Base-by-base conservation (phyloP, 2,797 vertebrate genomes). In the Avahi laniger region DNA sequence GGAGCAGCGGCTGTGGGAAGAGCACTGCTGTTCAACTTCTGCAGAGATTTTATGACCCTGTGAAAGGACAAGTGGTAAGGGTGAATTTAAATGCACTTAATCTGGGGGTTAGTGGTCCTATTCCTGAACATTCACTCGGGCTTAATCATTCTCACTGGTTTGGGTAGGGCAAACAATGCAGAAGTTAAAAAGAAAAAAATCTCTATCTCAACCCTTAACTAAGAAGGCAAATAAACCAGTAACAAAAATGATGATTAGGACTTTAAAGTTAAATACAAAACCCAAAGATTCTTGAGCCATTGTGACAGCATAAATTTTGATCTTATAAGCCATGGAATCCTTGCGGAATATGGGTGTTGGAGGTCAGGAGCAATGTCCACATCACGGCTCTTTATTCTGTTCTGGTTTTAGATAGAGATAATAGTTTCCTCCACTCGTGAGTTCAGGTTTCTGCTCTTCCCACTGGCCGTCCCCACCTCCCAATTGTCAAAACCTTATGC, bases 11-110 rank as follows among this genome's bases (percentile, higher is more conserved):
- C 82, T 98, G 97, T 95, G 92, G 94, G 14, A 98, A 98, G 96
- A 98, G 82, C 38, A 96, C 93, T n/a, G 96, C 80, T 91, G 0
- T 98, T 57, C 96, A 96, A 3, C 98, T 98, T 54, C 93, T 98
- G 7, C 97, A 98, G 83, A 97, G 98, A 89, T 98, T 98, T 94
- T 98, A 98, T 93, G 98, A 97, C 11, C 93, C 75, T 5, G 1
- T 91, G 43, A 83, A 97, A 96, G 93, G 97, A 33, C 91, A 98
- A 65, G 70, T 98, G 91, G 81, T 98, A 97, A 98, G 96, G 83
- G 8, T 70, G 75, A n/a, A 38, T 38, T 88, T 65, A 92, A 67
- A 57, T 30, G 22, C 50, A 79, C 33, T 24, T 75, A 38, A 75
- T 6, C 89, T 89, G 61, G 26, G 13, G 30, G 18, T 73, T 79